Evolutionary conservation across 1,140 invertebrate species (phyloP).

Genomic region (Sweltsa coloradensis): DNA sequence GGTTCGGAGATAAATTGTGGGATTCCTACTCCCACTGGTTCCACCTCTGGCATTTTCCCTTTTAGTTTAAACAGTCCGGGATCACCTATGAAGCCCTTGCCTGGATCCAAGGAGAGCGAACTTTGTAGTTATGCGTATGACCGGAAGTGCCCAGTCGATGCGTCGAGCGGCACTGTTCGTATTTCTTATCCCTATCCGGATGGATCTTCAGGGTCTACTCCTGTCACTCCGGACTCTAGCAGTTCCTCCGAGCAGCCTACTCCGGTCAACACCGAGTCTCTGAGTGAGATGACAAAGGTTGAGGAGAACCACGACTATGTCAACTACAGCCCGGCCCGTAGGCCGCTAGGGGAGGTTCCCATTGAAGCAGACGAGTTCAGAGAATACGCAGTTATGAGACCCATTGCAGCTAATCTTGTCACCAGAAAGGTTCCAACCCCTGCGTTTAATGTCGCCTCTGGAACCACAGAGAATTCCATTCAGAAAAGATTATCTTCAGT

Average conservation of each 20-base stretch:
- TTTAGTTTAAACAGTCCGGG: slow-evolving; percentile 44
- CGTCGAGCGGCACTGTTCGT: slow-evolving; percentile 23
- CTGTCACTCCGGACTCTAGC: slow-evolving; percentile 12
- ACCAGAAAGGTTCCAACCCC: not conserved
- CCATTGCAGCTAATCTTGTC: slow-evolving; percentile 15
- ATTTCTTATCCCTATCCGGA: slow-evolving; percentile 13
- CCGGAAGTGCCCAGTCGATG: slow-evolving; percentile 24
- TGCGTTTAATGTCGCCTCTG: not conserved
- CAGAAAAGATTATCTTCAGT: not conserved
- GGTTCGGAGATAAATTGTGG: slow-evolving; percentile 31
- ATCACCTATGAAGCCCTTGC: slow-evolving; percentile 36
- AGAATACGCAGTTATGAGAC: slow-evolving; percentile 29
- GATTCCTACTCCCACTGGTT: slow-evolving; percentile 37
- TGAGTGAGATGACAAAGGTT: slow-evolving; percentile 1
- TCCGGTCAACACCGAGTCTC: slow-evolving; percentile 5
- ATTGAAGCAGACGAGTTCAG: slow-evolving; percentile 2
- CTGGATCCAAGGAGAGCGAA: slow-evolving; percentile 1
- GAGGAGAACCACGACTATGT: slow-evolving; percentile 20
- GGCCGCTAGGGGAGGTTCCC: not conserved
- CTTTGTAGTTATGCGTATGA: slow-evolving; percentile 15
- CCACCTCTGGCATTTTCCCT: slow-evolving; percentile 41
- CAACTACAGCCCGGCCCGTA: slow-evolving; percentile 22
- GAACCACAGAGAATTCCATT: not conserved
- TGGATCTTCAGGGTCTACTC: slow-evolving; percentile 4
- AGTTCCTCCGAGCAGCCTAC: slow-evolving; percentile 11